These are phyloP conservation scores for Grallaria varia DNA, from an alignment of 2,113 vertebrate species.

Conservation along the genomic window DNA sequence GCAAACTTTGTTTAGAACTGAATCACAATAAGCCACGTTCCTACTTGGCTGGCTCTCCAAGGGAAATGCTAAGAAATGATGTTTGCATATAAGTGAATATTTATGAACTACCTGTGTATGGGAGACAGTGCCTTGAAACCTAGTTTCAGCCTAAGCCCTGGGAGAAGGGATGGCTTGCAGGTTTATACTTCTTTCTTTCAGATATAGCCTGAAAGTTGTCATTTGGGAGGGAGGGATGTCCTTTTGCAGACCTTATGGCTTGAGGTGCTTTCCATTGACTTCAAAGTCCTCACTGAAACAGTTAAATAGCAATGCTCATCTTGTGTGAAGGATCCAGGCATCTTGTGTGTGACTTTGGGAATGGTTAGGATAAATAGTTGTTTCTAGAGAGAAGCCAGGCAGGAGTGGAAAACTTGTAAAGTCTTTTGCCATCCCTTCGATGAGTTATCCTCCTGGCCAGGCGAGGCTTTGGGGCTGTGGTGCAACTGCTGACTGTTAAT, in stretches of 20 bases:
- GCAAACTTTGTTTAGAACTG: conserved; percentile 30
- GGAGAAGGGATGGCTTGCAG: background rate
- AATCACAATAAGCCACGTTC: background rate
- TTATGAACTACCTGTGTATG: background rate
- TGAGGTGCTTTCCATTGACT: background rate
- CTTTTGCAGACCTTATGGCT: background rate
- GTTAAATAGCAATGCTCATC: background rate
- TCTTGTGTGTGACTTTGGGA: background rate
- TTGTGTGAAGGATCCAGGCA: background rate
- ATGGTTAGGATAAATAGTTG: background rate
- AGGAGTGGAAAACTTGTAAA: background rate
- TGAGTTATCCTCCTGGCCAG: background rate
- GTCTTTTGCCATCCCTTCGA: background rate
- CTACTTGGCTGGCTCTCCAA: background rate
- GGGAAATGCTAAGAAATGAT: background rate
- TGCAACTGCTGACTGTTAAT: background rate
- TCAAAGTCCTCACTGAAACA: background rate
- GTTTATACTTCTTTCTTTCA: background rate
- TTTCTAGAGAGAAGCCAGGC: background rate
- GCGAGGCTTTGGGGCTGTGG: background rate
- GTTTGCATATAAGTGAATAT: conserved; percentile 39
- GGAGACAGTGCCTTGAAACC: background rate
- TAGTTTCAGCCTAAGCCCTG: background rate
- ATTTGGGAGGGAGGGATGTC: background rate
- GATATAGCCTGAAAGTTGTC: background rate